These are phyloP conservation scores for Neolamprologus modestus DNA, from an alignment of 2,113 vertebrate species.

Conservation along the genomic window DNA sequence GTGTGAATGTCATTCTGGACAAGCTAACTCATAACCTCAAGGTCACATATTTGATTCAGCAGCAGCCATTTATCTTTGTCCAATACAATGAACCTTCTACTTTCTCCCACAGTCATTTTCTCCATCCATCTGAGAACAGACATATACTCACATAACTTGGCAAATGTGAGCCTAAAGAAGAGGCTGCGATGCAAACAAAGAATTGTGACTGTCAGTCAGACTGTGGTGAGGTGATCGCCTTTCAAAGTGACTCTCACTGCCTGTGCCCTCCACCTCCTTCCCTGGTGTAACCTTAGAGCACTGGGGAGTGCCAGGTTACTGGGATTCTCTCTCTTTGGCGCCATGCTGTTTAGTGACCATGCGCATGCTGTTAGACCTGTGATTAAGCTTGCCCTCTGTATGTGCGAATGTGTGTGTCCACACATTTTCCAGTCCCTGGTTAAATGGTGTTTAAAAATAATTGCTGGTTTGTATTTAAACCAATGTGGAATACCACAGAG, in stretches of 20 bases:
- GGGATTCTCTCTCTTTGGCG: constrained; percentile 64
- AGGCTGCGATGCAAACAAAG: constrained; percentile 50
- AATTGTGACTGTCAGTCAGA: constrained; percentile 51
- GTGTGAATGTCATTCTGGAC: not conserved
- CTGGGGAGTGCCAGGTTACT: constrained; percentile 58
- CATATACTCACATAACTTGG: not conserved
- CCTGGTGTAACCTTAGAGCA: constrained; percentile 59
- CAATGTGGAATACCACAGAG: not conserved
- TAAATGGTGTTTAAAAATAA: constrained; percentile 6
- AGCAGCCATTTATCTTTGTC: not conserved
- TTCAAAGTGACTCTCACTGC: constrained; percentile 67
- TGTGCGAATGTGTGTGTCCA: not conserved
- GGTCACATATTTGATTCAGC: constrained; percentile 4
- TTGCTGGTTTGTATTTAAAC: not conserved
- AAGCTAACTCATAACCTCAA: constrained; percentile 8
- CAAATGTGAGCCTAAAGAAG: constrained; percentile 16
- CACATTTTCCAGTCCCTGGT: constrained; percentile 3
- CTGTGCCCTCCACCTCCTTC: constrained; percentile 51
- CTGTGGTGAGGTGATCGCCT: constrained; percentile 49
- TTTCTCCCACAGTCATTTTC: not conserved
- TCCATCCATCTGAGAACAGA: not conserved
- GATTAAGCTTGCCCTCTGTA: constrained; percentile 25
- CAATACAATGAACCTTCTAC: not conserved
- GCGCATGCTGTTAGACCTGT: constrained; percentile 38
- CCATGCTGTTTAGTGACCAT: constrained; percentile 61